Conservation (phyloP, 2,888 invertebrate genomes). For the Drosophila anomalata region DNA sequence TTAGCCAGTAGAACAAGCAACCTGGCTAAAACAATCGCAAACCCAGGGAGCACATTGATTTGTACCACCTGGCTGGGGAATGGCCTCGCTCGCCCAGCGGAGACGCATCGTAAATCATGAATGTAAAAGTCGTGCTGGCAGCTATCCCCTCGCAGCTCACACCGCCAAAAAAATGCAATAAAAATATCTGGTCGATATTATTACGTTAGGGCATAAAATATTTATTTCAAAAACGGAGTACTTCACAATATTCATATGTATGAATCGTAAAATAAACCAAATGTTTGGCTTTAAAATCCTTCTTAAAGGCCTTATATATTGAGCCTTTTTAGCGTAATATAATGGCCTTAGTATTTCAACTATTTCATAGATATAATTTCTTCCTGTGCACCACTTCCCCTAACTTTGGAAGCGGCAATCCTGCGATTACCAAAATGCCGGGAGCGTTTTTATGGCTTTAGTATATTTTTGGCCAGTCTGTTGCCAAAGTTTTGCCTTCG, state of each 20-base stretch:
- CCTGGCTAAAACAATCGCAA: constrained; percentile 20
- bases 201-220: background rate
- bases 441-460: constrained; percentile 58
- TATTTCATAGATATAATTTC: background rate
- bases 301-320: background rate
- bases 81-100: constrained; percentile 43
- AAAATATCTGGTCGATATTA: constrained; percentile 6
- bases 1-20: constrained; percentile 7
- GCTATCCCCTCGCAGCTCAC: background rate
- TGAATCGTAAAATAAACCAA: background rate
- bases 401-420: constrained; percentile 12
- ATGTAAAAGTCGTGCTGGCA: constrained; percentile 56
- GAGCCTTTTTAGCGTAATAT: background rate
- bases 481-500: constrained; percentile 37
- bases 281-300: too few species aligned
- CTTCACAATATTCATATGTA: background rate
- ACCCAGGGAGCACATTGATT: constrained; percentile 50
- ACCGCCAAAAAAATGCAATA: background rate
- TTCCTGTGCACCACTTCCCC: background rate
- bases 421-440: constrained; percentile 45
- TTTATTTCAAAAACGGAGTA: background rate
- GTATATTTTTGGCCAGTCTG: constrained; percentile 12
- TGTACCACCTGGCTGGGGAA: constrained; percentile 62
- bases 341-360: background rate
- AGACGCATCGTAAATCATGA: constrained; percentile 71